Percentiles rank a stretch among this genome's conserved stretches.
Conservation (phyloP, 2,888 invertebrate species). For the Aethes cnicana region DNA sequence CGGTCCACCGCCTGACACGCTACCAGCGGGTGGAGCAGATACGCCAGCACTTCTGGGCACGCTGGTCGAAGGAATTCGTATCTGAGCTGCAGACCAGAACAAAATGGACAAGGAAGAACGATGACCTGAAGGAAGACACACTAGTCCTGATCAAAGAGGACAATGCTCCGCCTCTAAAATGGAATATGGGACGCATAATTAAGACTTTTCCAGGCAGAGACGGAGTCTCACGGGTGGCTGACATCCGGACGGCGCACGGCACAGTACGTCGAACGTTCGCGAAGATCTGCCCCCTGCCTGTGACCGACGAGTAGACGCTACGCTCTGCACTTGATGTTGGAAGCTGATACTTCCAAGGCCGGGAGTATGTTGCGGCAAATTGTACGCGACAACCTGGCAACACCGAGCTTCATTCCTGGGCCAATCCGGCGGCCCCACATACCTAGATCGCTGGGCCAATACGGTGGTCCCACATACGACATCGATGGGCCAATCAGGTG, state of each 20-base stretch:
- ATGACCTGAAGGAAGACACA: constrained; percentile 1
- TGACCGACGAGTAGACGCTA: background rate
- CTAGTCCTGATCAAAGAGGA: constrained; percentile 13
- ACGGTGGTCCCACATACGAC: no score
- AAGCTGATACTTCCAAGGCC: constrained; percentile 19
- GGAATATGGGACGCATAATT: constrained; percentile 1
- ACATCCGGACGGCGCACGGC: constrained; percentile 4
- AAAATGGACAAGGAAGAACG: constrained; percentile 35
- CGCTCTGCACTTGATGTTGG: constrained; percentile 1
- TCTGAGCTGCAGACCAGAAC: constrained; percentile 36
- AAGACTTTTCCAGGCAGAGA: constrained; percentile 5
- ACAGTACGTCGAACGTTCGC: constrained; percentile 3
- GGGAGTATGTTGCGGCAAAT: constrained; percentile 8
- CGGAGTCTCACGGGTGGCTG: constrained; percentile 9
- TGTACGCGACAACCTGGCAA: no score
- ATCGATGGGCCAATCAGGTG: no score
- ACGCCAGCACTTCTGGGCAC: constrained; percentile 39
- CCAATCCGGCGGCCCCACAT: no score
- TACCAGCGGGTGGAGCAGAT: constrained; percentile 35
- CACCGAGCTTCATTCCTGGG: no score
- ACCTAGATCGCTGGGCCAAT: no score
- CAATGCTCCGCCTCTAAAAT: background rate
- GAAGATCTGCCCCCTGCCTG: background rate
- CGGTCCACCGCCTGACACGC: constrained; percentile 23
- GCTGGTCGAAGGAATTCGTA: constrained; percentile 37